Percentiles rank a stretch among this genome's conserved stretches.
phyloP scores from a whole-genome alignment of 2,888 invertebrate species.

The Agrenia bidenticulata region DNA sequence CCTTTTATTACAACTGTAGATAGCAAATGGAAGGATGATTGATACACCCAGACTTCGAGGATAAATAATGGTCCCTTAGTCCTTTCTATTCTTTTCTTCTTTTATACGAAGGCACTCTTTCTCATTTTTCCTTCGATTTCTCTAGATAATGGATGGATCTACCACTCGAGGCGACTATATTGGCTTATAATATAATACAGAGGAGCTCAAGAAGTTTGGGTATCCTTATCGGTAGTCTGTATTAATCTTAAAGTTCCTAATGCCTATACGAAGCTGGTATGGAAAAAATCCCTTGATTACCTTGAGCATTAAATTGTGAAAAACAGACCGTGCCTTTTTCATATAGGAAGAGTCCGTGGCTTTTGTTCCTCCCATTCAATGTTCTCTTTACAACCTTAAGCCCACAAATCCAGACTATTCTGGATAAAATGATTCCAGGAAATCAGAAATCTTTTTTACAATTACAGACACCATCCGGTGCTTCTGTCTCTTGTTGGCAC shows the following conservation, averaged over 20 bases:
- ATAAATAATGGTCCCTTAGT: slow-evolving; percentile 22
- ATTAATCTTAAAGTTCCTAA: no score
- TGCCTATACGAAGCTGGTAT: no score
- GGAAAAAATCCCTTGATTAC: slow-evolving; percentile 3
- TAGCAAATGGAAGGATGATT: slow-evolving; percentile 15
- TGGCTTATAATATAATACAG: neutral
- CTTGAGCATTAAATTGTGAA: slow-evolving; percentile 10
- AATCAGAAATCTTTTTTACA: slow-evolving; percentile 33
- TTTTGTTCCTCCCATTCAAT: slow-evolving; percentile 18
- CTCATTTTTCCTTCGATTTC: slow-evolving; percentile 16
- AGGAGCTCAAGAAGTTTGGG: neutral
- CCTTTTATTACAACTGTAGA: slow-evolving; percentile 10
- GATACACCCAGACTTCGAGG: slow-evolving; percentile 14
- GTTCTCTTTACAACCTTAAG: slow-evolving; percentile 9
- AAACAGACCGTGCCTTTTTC: neutral
- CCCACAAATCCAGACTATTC: slow-evolving; percentile 10
- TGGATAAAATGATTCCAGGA: slow-evolving; percentile 42
- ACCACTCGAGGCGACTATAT: slow-evolving; percentile 11
- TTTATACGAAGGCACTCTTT: slow-evolving; percentile 16
- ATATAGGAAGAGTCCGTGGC: neutral
- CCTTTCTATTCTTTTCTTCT: slow-evolving; percentile 8
- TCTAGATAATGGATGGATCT: slow-evolving; percentile 20
- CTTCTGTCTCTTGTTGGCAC: slow-evolving; percentile 18
- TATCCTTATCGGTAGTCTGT: neutral
- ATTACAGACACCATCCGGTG: slow-evolving; percentile 14